A percentile compares a stretch with the other conserved stretches of the same genome.
Conservation (phyloP, 2,888 invertebrate species). For the Cephus runcator region DNA sequence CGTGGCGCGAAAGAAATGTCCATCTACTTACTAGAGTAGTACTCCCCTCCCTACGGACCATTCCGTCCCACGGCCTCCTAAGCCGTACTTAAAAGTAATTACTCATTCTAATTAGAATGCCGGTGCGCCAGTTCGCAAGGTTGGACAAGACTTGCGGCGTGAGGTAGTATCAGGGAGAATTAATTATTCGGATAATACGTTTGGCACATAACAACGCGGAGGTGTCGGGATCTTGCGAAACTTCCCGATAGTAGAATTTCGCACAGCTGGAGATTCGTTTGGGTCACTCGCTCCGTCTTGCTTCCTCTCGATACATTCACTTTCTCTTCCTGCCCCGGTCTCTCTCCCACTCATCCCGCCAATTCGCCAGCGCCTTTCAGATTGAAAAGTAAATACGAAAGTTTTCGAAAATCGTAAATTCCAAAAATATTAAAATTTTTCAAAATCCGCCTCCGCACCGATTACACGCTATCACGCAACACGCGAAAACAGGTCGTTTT, state of each 20-base stretch:
- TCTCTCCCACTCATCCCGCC: too few relatives aligned
- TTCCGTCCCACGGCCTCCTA: background rate
- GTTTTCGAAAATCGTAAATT: too few relatives aligned
- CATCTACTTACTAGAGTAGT: background rate
- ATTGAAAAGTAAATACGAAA: too few relatives aligned
- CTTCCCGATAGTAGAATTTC: background rate
- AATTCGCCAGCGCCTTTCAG: too few relatives aligned
- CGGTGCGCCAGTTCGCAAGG: background rate
- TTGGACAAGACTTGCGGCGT: background rate
- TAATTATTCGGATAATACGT: background rate
- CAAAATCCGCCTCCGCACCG: too few relatives aligned
- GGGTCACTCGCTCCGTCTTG: background rate
- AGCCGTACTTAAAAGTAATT: conserved; percentile 2
- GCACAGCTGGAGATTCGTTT: background rate
- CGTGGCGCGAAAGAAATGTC: background rate
- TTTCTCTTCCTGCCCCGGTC: too few relatives aligned
- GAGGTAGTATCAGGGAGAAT: background rate
- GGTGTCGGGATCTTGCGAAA: background rate
- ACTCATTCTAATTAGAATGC: background rate
- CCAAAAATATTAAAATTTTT: too few relatives aligned
- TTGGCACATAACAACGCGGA: background rate
- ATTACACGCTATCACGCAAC: too few relatives aligned
- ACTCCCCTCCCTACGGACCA: background rate
- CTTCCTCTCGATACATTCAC: too few relatives aligned
- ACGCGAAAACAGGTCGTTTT: too few relatives aligned